These are phyloP conservation scores for Sclerodermus sp. DNA, from an alignment of 2,888 invertebrate species.

Conservation along the genomic window DNA sequence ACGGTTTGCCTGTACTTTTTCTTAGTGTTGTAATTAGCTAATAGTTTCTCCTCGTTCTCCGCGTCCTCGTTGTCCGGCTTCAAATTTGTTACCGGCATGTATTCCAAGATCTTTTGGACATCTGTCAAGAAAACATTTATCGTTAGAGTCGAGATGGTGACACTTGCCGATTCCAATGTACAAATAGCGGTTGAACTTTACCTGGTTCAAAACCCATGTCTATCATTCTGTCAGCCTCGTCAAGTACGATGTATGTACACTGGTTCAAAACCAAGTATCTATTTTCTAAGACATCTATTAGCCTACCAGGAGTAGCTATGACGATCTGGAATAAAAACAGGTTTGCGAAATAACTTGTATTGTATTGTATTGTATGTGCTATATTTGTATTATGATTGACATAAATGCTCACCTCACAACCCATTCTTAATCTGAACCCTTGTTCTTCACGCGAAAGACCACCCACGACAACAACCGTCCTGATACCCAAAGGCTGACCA, in stretches of 20 bases:
- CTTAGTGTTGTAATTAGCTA: slow-evolving; percentile 93
- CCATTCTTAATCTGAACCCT: slow-evolving; percentile 92
- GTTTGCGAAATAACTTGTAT: too few species aligned
- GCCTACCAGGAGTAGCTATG: slow-evolving; percentile 98
- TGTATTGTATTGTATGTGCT: neutral
- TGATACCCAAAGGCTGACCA: slow-evolving; percentile 87
- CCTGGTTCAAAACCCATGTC: slow-evolving; percentile 99
- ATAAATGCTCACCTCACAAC: slow-evolving; percentile 76
- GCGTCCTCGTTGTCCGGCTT: slow-evolving; percentile 99
- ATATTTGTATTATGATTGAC: neutral
- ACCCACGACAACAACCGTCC: slow-evolving; percentile 97
- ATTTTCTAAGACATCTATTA: slow-evolving; percentile 98
- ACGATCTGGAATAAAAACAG: slow-evolving; percentile 70
- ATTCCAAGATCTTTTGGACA: slow-evolving; percentile 96
- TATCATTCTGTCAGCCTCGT: slow-evolving; percentile 99
- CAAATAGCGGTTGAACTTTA: too few species aligned
- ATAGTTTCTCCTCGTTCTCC: slow-evolving; percentile 86
- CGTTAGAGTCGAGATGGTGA: slow-evolving; percentile 1
- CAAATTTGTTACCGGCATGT: slow-evolving; percentile 96
- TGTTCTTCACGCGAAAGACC: slow-evolving; percentile 97
- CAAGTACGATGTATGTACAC: slow-evolving; percentile 96
- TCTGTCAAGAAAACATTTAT: slow-evolving; percentile 56
- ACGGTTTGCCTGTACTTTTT: slow-evolving; percentile 98
- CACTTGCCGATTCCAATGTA: too few species aligned
- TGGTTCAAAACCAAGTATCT: slow-evolving; percentile 94